phyloP scores from a whole-genome alignment of 2,797 vertebrate species.

The Varecia variegata region DNA sequence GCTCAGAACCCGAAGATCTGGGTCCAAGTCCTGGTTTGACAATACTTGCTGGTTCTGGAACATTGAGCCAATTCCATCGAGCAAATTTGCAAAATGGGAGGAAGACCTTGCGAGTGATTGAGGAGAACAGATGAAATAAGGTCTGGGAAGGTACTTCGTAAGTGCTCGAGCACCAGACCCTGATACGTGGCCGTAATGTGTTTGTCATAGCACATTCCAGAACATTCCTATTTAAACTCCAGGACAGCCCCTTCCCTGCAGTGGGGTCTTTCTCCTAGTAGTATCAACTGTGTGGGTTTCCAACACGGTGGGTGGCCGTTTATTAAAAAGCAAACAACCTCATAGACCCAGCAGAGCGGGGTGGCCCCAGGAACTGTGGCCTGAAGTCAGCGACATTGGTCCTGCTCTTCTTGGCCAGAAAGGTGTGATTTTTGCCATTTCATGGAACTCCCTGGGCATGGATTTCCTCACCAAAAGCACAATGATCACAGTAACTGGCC shows the following conservation, averaged over 20 bases:
- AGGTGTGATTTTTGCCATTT: rapidly evolving
- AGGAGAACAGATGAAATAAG: not conserved
- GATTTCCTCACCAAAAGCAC: rapidly evolving
- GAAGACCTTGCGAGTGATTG: rapidly evolving
- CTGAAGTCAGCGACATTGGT: too few species aligned
- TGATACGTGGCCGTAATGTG: rapidly evolving
- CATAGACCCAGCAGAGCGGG: not conserved
- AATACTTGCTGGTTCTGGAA: not conserved
- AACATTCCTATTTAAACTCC: not conserved
- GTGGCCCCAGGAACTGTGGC: not conserved
- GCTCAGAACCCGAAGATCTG: not conserved
- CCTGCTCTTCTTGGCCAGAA: not conserved
- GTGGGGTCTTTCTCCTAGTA: not conserved
- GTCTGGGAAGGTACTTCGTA: not conserved
- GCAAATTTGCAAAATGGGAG: not conserved
- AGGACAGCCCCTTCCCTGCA: not conserved
- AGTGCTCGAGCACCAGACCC: not conserved
- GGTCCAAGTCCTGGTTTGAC: not conserved
- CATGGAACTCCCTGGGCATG: too few species aligned
- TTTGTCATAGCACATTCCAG: not conserved
- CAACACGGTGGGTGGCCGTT: rapidly evolving
- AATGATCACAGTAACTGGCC: rapidly evolving
- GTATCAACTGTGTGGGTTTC: rapidly evolving
- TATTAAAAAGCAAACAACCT: not conserved
- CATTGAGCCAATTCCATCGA: too few species aligned